Percentiles rank a stretch among this genome's conserved stretches.
phyloP scores from a whole-genome alignment of 2,113 vertebrate species.

The Zapornia atra region DNA sequence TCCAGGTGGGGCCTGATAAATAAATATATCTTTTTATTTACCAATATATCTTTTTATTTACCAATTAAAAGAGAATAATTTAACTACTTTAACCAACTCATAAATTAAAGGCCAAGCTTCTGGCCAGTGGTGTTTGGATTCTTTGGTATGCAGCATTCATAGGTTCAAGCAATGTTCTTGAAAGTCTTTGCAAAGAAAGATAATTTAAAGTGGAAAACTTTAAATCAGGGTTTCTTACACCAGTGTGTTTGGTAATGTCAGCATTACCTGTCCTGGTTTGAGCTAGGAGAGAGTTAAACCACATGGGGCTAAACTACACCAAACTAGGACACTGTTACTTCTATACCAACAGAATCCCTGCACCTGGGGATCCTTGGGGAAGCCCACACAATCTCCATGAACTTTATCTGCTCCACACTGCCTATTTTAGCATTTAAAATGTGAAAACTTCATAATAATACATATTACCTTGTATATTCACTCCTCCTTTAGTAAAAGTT shows the following conservation, averaged over 20 bases:
- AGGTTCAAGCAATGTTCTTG: not conserved
- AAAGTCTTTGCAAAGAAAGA: not conserved
- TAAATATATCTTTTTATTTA: too few species aligned
- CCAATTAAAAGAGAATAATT: not conserved
- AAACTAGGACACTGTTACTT: not conserved
- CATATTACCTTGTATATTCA: not conserved
- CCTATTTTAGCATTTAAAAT: not conserved
- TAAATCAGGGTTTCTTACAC: not conserved
- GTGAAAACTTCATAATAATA: not conserved
- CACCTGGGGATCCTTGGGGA: too few species aligned
- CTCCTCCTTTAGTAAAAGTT: not conserved
- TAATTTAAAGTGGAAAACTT: not conserved
- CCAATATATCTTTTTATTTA: not conserved
- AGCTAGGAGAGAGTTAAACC: too few species aligned
- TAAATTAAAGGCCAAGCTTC: not conserved
- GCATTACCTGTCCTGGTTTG: not conserved
- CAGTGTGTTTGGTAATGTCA: not conserved
- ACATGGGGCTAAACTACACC: not conserved
- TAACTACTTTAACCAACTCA: not conserved
- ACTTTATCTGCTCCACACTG: accelerated
- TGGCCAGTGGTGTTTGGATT: not conserved
- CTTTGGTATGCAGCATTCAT: not conserved
- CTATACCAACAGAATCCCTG: not conserved
- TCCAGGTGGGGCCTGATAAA: too few species aligned
- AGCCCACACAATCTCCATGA: not conserved